These are phyloP conservation scores for Hypothenemus hampei DNA, from an alignment of 1,140 invertebrate species.

Conservation along the genomic window DNA sequence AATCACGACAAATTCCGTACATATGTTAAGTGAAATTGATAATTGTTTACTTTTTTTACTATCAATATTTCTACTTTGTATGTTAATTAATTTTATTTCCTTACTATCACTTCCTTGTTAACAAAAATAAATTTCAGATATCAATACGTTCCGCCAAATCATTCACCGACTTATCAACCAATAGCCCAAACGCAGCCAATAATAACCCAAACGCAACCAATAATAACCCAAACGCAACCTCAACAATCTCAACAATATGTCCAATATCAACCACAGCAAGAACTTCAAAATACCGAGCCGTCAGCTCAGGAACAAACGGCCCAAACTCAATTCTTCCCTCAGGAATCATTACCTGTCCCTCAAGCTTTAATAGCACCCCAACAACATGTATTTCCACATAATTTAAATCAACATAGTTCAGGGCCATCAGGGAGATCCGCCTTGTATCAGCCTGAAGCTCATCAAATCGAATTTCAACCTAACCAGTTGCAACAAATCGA, in stretches of 20 bases:
- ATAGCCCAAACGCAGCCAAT: too few species aligned
- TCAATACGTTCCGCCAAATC: slow-evolving; percentile 24
- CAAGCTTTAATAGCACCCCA: slow-evolving; percentile 11
- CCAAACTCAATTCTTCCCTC: slow-evolving; percentile 5
- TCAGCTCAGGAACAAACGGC: not conserved
- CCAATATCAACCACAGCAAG: slow-evolving; percentile 9
- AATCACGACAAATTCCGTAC: too few species aligned
- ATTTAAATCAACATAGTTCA: not conserved
- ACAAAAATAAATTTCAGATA: slow-evolving; percentile 4
- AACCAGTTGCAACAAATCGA: not conserved
- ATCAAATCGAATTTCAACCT: not conserved
- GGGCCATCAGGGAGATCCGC: not conserved
- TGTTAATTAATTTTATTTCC: too few species aligned
- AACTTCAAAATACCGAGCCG: not conserved
- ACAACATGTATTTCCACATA: slow-evolving; percentile 5
- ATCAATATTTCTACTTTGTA: not conserved
- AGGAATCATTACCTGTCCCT: slow-evolving; percentile 14
- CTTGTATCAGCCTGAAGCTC: not conserved
- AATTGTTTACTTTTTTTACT: too few species aligned
- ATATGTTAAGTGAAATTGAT: too few species aligned
- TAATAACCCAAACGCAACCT: too few species aligned
- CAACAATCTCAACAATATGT: slow-evolving; percentile 3
- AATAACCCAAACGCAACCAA: too few species aligned
- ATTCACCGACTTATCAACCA: slow-evolving; percentile 12
- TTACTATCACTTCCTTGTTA: not conserved